Percentiles rank a stretch among this genome's conserved stretches.
These are phyloP conservation scores for Parnassius apollo DNA, from an alignment of 2,888 invertebrate species.

Conservation along the genomic window DNA sequence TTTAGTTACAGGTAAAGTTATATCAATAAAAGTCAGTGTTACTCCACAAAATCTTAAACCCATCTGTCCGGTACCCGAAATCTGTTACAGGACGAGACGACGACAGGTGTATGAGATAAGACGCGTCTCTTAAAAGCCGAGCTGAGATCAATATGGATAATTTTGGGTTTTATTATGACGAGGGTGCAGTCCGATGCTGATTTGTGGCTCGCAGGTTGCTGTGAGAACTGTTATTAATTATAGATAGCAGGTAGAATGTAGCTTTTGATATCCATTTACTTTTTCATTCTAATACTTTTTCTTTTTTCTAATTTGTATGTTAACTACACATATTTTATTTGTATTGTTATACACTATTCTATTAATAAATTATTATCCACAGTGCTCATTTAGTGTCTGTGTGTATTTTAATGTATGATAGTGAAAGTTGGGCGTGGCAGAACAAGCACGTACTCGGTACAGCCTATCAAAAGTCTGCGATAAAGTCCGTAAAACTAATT, in stretches of 20 bases:
- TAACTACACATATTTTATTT: no score
- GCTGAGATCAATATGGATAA: conserved; percentile 34
- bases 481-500: no score
- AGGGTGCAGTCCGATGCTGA: conserved; percentile 49
- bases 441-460: no score
- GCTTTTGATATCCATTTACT: conserved; percentile 5
- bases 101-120: conserved; percentile 37
- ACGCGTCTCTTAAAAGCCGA: conserved; percentile 28
- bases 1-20: background rate
- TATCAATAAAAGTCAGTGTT: background rate
- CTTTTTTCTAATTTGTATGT: background rate
- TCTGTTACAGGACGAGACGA: conserved; percentile 23
- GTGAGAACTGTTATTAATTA: conserved; percentile 38
- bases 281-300: conserved; percentile 10
- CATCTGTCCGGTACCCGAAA: conserved; percentile 4
- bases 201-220: conserved; percentile 44
- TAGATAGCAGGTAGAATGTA: conserved; percentile 25
- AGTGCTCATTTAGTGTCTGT: no score
- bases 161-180: conserved; percentile 59
- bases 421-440: no score
- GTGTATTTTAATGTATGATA: no score
- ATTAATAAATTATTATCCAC: no score
- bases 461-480: no score
- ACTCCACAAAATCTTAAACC: background rate
- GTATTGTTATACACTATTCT: no score